These are phyloP conservation scores for Rhagoletis pomonella DNA, from an alignment of 1,140 invertebrate species.

Conservation along the genomic window DNA sequence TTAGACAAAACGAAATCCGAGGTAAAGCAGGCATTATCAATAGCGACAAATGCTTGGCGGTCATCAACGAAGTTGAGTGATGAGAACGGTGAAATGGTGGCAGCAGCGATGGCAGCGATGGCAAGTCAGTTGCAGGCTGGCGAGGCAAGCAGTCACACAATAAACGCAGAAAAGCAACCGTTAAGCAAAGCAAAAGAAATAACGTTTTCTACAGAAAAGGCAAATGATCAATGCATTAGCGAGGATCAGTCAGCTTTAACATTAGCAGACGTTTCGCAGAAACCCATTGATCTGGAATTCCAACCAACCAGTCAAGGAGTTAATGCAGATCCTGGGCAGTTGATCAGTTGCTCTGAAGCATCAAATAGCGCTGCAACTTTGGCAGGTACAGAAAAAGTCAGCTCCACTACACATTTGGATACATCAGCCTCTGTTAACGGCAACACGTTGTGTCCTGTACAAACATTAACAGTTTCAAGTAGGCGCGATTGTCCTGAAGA, in stretches of 20 bases:
- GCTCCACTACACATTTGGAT: conserved; percentile 24
- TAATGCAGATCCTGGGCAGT: neutral
- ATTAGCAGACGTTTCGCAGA: neutral
- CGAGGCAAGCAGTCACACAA: conserved; percentile 18
- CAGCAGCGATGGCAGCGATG: neutral
- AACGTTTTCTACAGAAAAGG: neutral
- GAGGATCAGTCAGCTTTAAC: neutral
- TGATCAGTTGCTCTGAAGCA: neutral
- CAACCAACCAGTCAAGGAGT: neutral
- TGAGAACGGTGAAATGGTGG: conserved; percentile 12
- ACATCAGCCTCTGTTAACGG: neutral
- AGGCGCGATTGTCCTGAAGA: neutral
- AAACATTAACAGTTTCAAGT: neutral
- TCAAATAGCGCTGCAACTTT: neutral
- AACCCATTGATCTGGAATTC: no score
- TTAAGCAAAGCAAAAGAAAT: neutral
- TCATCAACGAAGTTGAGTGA: conserved; percentile 1
- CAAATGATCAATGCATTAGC: neutral
- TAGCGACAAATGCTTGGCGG: conserved; percentile 9
- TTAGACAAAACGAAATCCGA: conserved; percentile 4
- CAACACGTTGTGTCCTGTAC: neutral
- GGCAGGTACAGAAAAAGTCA: neutral
- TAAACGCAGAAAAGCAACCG: neutral
- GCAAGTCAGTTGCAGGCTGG: conserved; percentile 50
- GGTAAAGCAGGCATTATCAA: conserved; percentile 47